Percentiles rank a stretch among this genome's conserved stretches.
Conservation (phyloP, 2,797 vertebrate genomes). For the Diglossa cyanea region DNA sequence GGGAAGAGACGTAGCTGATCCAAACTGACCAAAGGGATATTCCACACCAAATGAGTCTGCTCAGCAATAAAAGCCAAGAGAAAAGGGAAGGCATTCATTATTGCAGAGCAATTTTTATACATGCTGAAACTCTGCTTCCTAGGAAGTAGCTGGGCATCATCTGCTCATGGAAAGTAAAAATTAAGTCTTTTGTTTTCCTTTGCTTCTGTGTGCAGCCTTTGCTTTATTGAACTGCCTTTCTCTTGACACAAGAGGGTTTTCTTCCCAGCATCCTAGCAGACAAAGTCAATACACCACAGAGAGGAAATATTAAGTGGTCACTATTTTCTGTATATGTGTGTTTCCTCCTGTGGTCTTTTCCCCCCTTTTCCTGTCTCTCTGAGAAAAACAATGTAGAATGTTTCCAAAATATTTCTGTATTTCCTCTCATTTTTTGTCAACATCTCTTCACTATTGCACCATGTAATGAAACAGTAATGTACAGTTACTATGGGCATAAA, state of each 20-base stretch:
- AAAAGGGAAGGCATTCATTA: background rate
- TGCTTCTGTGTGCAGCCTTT: background rate
- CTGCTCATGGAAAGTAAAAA: background rate
- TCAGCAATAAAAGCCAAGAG: background rate
- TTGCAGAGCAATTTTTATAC: background rate
- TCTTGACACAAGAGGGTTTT: background rate
- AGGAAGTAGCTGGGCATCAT: background rate
- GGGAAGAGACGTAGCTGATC: background rate
- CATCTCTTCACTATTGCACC: background rate
- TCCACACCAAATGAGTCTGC: background rate
- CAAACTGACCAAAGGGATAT: background rate
- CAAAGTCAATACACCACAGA: background rate
- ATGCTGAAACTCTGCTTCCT: background rate
- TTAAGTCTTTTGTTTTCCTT: background rate
- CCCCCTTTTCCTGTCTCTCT: background rate
- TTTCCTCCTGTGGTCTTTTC: background rate
- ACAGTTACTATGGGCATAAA: background rate
- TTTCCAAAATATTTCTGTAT: background rate
- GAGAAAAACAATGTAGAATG: background rate
- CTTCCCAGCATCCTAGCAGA: background rate
- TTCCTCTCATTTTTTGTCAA: background rate
- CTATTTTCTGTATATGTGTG: too few species aligned
- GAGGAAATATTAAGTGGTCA: background rate
- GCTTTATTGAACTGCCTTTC: background rate
- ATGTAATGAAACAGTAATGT: background rate